Evolutionary conservation across 2,113 vertebrate genomes (phyloP).

Genomic region (Dromiciops gliroides): DNA sequence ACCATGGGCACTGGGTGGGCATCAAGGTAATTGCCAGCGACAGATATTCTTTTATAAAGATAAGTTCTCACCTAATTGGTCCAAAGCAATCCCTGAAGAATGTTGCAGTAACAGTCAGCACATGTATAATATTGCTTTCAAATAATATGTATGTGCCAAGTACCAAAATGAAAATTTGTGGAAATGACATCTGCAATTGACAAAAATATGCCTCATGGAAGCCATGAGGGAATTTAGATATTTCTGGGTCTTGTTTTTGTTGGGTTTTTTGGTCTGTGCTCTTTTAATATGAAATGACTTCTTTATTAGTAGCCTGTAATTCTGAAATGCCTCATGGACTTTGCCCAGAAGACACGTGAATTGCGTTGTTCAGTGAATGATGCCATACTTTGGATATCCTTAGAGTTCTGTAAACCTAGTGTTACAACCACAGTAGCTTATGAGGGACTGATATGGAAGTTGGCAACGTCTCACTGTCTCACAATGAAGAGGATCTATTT

Average conservation of each 20-base stretch:
- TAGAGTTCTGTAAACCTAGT: not conserved
- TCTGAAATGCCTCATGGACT: conserved; percentile 18
- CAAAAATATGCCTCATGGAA: conserved; percentile 47
- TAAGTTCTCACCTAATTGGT: conserved; percentile 72
- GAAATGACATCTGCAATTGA: conserved; percentile 68
- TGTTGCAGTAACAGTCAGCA: conserved; percentile 51
- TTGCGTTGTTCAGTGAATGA: not conserved
- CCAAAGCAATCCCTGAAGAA: conserved; percentile 64
- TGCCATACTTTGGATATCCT: not conserved
- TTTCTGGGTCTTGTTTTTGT: conserved; percentile 25
- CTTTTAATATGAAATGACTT: conserved; percentile 56
- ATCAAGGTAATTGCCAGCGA: conserved; percentile 65
- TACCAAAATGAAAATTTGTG: conserved; percentile 56
- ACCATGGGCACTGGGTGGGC: conserved; percentile 55
- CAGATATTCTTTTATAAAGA: conserved; percentile 71
- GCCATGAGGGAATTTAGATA: not conserved
- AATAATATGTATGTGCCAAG: conserved; percentile 54
- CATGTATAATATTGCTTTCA: conserved; percentile 59
- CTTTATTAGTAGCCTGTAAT: conserved; percentile 49
- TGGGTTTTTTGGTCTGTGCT: conserved; percentile 5
- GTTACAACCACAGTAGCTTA: not conserved
- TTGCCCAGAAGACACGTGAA: not conserved
- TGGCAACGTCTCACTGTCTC: not conserved
- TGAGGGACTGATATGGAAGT: rapidly evolving
- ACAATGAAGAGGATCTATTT: not conserved